Percentiles rank a stretch among this genome's conserved stretches.
Evolutionary conservation across 2,113 vertebrate species (phyloP).

Genomic region (Cebidichthys violaceus): DNA sequence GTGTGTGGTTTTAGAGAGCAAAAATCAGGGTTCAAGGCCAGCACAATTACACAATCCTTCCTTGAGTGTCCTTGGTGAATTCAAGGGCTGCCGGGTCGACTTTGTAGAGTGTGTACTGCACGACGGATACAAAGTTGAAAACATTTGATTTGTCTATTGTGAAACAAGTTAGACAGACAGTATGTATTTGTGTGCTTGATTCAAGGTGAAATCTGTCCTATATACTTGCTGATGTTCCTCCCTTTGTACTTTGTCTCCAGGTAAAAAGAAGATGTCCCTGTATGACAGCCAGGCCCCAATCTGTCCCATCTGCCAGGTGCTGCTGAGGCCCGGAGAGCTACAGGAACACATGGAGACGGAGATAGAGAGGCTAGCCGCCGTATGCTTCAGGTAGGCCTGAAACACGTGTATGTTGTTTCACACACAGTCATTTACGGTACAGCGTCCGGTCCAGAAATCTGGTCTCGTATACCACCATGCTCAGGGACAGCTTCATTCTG

Average conservation of each 20-base stretch:
- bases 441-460: background rate
- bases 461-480: no score
- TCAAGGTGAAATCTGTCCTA: background rate
- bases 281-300: constrained; percentile 98
- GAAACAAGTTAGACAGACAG: background rate
- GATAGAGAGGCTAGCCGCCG: constrained; percentile 93
- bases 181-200: background rate
- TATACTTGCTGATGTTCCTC: background rate
- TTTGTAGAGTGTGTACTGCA: background rate
- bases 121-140: background rate
- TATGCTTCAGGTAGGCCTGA: constrained; percentile 91
- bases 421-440: background rate
- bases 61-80: constrained; percentile 10
- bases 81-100: background rate
- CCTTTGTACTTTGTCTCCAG: constrained; percentile 76
- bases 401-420: background rate
- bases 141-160: background rate
- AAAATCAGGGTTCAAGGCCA: background rate
- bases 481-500: no score
- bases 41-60: background rate
- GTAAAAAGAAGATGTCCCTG: constrained; percentile 96
- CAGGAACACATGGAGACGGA: constrained; percentile 99
- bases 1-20: background rate
- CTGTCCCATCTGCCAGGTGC: constrained; percentile 98
- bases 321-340: constrained; percentile 94